Conservation (phyloP, 2,113 vertebrate genomes). For the Sylvicapra grimmia region DNA sequence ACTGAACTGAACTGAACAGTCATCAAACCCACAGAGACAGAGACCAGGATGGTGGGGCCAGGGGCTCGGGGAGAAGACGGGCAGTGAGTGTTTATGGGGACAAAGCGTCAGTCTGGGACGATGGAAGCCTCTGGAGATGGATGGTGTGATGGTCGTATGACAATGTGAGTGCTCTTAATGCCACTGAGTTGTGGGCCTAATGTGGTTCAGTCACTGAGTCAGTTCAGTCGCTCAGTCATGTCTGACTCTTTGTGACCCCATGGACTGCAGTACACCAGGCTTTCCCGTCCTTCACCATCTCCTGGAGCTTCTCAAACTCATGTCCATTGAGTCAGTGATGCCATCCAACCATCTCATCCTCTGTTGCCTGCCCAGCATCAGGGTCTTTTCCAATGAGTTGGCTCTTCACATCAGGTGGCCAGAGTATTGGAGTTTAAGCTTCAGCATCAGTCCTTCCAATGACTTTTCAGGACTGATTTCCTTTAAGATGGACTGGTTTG, state of each 20-base stretch:
- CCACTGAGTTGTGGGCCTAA: not conserved
- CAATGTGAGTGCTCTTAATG: accelerated
- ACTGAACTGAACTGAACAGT: no score
- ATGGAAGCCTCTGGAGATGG: not conserved
- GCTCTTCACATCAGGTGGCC: not conserved
- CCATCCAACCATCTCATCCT: not conserved
- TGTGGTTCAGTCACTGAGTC: not conserved
- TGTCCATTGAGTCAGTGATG: not conserved
- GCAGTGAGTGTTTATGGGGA: not conserved
- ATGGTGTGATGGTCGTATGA: accelerated
- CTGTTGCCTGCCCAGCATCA: not conserved
- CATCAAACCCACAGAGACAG: accelerated
- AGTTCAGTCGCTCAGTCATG: not conserved
- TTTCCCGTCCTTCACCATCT: not conserved
- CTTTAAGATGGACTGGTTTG: not conserved
- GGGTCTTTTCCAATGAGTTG: not conserved
- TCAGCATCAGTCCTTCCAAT: not conserved
- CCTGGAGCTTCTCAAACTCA: not conserved
- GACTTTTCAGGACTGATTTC: not conserved
- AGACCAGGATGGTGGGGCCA: accelerated
- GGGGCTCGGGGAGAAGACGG: accelerated
- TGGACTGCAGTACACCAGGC: not conserved
- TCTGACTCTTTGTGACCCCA: not conserved
- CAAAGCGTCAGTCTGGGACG: not conserved
- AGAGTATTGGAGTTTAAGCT: not conserved